Base-by-base conservation (phyloP, 23 tunicate genomes). In the Styela clava region DNA sequence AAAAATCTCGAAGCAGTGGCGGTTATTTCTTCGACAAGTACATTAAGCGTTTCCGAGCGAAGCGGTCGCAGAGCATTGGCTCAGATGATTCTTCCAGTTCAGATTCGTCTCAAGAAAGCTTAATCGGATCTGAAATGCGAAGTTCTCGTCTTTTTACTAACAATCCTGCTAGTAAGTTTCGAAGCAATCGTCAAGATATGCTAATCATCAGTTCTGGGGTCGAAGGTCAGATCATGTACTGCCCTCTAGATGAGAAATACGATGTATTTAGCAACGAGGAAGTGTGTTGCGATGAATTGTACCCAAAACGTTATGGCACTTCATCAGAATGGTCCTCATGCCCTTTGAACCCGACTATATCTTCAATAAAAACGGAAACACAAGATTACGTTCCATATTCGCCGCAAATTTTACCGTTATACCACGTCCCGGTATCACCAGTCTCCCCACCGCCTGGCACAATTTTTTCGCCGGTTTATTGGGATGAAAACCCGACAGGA, bases 21-120 rank as follows among this genome's bases (percentile, higher is more conserved):
- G 97, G 97, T 16, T 92, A 92, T 62, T 87, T 92, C 51, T 92
- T 92, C 74, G 97, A 92, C 63, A 92, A 92, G 69, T 92, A 92
- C 79, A 92, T 92, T 87, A 92, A 92, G 63, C 86, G 92, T 3
- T 85, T 92, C 69, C 86, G 79, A 33, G 85, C 77, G 23, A 86
- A 79, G 69, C 84, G 70, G 29, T 69, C 62, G 25, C 81, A 52
- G 44, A 76, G 52, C 31, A 24, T 52, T 0, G 32, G 64, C 16
- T 76, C 81, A 0, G 81, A 76, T 26, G 81, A 27, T 0, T 76
- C 65, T 7, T 26, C 35, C 27, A 76, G 65, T 29, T 25, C 79
- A 0, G 35, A 82, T 51, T 37, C 71, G 31, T 35, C 37, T 21
- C 74, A 77, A 74, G 52, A 69, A 74, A n/a, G 62, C 36, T 18